Conservation (phyloP, 1,140 invertebrate species). For the Diploscapter pachys region DNA sequence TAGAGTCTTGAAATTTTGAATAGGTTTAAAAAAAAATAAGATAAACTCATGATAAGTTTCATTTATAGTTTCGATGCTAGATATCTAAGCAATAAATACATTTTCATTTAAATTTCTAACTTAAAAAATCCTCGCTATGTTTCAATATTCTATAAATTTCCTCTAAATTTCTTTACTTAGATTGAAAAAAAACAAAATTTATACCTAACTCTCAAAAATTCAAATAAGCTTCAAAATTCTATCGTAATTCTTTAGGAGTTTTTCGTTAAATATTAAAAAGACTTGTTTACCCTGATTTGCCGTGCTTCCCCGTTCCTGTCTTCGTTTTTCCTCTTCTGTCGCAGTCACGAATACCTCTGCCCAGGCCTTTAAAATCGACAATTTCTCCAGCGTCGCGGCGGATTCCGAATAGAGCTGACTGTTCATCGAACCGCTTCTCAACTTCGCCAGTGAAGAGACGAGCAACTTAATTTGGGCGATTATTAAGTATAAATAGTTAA, state of each 20-base stretch:
- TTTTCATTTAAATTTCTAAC: too few relatives aligned
- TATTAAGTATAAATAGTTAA: too few relatives aligned
- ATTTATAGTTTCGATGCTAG: too few relatives aligned
- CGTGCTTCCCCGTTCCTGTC: constrained; percentile 26
- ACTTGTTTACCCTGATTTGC: constrained; percentile 40
- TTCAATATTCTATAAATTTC: too few relatives aligned
- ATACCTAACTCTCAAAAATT: constrained; percentile 7
- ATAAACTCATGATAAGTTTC: too few relatives aligned
- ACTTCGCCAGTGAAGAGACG: constrained; percentile 86
- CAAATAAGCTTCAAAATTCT: constrained; percentile 4
- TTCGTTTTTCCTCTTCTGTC: constrained; percentile 69
- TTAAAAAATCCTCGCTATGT: too few relatives aligned
- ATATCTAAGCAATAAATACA: too few relatives aligned
- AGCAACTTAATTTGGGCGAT: constrained; percentile 65
- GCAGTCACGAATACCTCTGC: constrained; percentile 88
- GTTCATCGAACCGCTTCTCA: constrained; percentile 70
- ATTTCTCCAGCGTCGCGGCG: constrained; percentile 87
- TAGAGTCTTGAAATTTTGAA: too few relatives aligned
- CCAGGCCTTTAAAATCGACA: constrained; percentile 97
- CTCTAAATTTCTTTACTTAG: too few relatives aligned
- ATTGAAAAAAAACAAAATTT: too few relatives aligned
- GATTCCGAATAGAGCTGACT: constrained; percentile 85
- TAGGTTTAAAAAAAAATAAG: too few relatives aligned
- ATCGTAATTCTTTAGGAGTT: too few relatives aligned
- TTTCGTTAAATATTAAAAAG: not conserved